phyloP scores from a whole-genome alignment of 2,797 vertebrate genomes.

The Thripadectes ignobilis region DNA sequence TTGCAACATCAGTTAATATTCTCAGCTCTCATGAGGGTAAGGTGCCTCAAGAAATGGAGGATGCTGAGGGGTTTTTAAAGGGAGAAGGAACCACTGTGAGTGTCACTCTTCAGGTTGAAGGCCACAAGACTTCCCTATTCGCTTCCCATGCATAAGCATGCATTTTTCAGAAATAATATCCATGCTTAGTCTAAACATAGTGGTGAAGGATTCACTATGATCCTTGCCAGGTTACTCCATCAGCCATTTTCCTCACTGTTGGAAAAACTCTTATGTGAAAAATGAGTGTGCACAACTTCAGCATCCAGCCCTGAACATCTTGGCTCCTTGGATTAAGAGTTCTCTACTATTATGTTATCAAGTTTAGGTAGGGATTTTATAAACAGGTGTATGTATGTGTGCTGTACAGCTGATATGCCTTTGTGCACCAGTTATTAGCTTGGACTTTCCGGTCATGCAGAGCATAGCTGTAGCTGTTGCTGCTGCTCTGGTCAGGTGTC shows the following conservation, averaged over 20 bases:
- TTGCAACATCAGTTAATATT: neutral
- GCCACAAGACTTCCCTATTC: neutral
- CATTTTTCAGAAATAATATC: neutral
- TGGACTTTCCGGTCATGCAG: neutral
- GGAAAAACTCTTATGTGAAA: neutral
- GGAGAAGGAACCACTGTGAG: neutral
- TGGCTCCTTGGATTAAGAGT: neutral
- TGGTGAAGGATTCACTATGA: neutral
- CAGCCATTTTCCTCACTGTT: neutral
- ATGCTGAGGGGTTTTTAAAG: neutral
- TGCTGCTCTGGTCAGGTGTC: neutral
- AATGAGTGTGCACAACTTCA: neutral
- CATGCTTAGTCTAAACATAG: neutral
- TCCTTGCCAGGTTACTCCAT: neutral
- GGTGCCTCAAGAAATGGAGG: neutral
- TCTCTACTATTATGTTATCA: neutral
- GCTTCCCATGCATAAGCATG: accelerated
- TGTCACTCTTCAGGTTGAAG: neutral
- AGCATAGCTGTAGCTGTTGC: neutral
- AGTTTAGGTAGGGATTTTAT: neutral
- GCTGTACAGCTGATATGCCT: neutral
- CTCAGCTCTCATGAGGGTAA: neutral
- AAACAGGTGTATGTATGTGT: neutral
- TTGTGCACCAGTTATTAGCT: neutral
- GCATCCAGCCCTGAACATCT: neutral